Percentiles rank a stretch among this genome's conserved stretches.
Conservation (phyloP, 1,140 invertebrate species). For the Cydia fagiglandana region DNA sequence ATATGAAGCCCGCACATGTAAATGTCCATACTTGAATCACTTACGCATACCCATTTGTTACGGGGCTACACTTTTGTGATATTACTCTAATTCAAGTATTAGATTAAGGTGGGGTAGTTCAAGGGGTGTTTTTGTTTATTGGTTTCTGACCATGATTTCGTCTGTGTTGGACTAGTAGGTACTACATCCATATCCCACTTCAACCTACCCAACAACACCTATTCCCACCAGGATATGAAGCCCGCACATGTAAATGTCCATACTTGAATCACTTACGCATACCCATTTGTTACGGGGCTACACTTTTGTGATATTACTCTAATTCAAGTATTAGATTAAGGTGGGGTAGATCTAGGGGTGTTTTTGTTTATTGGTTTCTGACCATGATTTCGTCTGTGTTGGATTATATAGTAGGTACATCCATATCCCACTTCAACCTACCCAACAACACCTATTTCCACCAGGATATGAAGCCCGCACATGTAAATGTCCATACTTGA, state of each 20-base stretch:
- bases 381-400: no score
- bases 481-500: conserved; percentile 37
- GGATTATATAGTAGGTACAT: no score
- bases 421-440: no score
- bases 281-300: neutral
- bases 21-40: conserved; percentile 36
- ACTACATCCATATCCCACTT: no score
- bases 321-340: no score
- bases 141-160: no score
- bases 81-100: neutral
- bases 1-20: conserved; percentile 42
- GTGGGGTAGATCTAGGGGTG: no score
- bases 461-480: conserved; percentile 42
- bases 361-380: no score
- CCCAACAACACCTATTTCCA: conserved; percentile 52
- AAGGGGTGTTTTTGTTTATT: no score
- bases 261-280: neutral
- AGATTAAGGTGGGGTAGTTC: no score
- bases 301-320: neutral
- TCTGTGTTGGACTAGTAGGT: no score
- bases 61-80: neutral
- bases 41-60: neutral
- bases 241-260: conserved; percentile 39
- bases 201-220: conserved; percentile 44
- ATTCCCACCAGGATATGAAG: conserved; percentile 52